Base-by-base conservation (phyloP, 2,797 vertebrate genomes). In the Mareca strepera region DNA sequence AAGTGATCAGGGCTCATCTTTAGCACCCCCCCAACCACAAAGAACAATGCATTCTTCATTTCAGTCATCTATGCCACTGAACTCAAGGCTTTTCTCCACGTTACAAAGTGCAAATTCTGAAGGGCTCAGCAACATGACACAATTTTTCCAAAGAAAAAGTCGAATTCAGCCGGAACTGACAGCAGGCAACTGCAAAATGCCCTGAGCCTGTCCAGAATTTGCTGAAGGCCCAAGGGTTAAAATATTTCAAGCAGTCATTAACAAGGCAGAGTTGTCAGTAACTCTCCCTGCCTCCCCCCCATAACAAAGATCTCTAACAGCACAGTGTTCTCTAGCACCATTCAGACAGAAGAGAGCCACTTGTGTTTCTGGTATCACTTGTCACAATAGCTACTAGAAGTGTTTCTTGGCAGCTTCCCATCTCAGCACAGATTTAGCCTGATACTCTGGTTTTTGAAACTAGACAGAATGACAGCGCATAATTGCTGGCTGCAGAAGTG, bases 261-360 rank as follows among this genome's bases (percentile, higher is more conserved):
- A 88, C 55, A 58, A 90, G 46, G 33, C 82, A 22, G 44, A 92
- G 80, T 67, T 91, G 90, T 86, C 74, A 90, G 63, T 56, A 76
- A 79, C 70, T 58, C 35, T 70, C 77, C 62, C 76, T 67, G 67
- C 39, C 68, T 94, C 48, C 44, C 80, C 26, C 56, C 22, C 9
- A n/a, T 33, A 86, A 92, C 63, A 96, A 94, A 84, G 85, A 33
- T 5, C 29, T 62, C 81, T 63, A 81, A 94, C 66, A 94, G 66
- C 31, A 72, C 26, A 64, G 48, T 60, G 43, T 63, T 91, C 77
- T 83, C 80, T 72, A 76, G 68, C n/a, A 6, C 63, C 69, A 53
- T 66, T 94, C 63, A 84, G 52, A 82, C 50, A 74, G 90, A 91
- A 63, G 17, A 95, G 37, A 93, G 80, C 23, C 90, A 90, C 82